phyloP scores from a whole-genome alignment of 1,140 invertebrate species.

The Saccostrea glomerata region DNA sequence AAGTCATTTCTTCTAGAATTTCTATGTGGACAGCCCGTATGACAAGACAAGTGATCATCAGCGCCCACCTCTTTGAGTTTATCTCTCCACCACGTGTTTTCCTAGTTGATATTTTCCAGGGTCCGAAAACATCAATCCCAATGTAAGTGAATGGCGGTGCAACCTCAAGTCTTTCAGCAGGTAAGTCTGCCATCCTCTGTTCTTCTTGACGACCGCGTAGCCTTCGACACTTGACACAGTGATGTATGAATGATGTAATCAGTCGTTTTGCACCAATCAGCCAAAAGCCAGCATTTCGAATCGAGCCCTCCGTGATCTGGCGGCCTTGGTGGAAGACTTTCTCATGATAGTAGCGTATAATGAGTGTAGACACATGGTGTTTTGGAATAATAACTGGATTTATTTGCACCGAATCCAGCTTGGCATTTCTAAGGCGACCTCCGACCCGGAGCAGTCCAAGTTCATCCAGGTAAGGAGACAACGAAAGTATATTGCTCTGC shows the following conservation, averaged over 20 bases:
- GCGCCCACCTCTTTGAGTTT: constrained; percentile 59
- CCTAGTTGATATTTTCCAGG: constrained; percentile 42
- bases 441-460: neutral
- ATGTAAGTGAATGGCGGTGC: constrained; percentile 54
- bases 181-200: constrained; percentile 62
- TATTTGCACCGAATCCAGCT: neutral
- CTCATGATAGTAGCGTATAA: neutral
- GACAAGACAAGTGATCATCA: constrained; percentile 62
- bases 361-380: neutral
- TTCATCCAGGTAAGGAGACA: constrained; percentile 16
- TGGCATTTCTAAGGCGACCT: neutral
- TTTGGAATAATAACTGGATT: constrained; percentile 13
- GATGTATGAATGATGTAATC: constrained; percentile 34
- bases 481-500: neutral
- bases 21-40: constrained; percentile 62
- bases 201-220: constrained; percentile 31
- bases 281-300: constrained; percentile 44
- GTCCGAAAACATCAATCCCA: constrained; percentile 57
- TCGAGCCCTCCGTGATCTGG: constrained; percentile 42
- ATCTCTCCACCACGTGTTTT: constrained; percentile 51
- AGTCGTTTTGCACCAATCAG: constrained; percentile 38
- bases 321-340: constrained; percentile 30
- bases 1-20: constrained; percentile 58
- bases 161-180: constrained; percentile 41
- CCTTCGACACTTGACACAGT: constrained; percentile 57